A percentile compares a stretch with the other conserved stretches of the same genome.
These are phyloP conservation scores for Aldabrachelys gigantea DNA, from an alignment of 2,113 vertebrate species.

Conservation along the genomic window DNA sequence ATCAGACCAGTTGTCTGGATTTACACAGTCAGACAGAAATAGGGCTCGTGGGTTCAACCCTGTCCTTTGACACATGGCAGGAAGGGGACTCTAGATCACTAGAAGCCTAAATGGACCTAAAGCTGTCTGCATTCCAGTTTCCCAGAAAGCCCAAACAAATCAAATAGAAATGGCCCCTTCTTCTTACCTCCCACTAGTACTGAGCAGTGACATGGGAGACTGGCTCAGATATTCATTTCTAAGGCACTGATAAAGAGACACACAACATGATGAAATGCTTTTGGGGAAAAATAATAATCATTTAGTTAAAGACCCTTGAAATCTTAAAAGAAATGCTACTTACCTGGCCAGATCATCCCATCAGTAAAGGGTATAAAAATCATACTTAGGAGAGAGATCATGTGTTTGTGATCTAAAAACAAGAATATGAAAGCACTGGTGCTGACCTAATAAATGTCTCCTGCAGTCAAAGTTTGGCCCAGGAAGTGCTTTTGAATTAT, in stretches of 20 bases:
- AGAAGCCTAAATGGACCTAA: background rate
- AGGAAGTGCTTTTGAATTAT: background rate
- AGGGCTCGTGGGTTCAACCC: background rate
- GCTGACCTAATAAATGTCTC: background rate
- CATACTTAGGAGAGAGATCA: background rate
- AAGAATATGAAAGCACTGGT: background rate
- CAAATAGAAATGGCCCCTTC: background rate
- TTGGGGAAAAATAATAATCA: background rate
- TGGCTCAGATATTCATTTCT: background rate
- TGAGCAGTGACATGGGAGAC: background rate
- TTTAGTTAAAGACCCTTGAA: background rate
- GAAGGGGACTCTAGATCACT: background rate
- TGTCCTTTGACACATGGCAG: background rate
- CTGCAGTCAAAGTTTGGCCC: background rate
- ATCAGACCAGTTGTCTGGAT: background rate
- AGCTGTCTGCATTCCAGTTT: background rate
- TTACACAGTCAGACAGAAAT: background rate
- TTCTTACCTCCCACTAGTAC: background rate
- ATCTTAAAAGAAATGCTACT: background rate
- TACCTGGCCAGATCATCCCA: background rate
- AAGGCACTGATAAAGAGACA: background rate
- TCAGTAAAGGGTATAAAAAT: background rate
- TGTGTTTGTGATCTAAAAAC: background rate
- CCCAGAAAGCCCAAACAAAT: background rate
- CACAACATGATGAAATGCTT: background rate